Base-by-base conservation (phyloP, 2,888 invertebrate genomes). In the Eretmocerus hayati region DNA sequence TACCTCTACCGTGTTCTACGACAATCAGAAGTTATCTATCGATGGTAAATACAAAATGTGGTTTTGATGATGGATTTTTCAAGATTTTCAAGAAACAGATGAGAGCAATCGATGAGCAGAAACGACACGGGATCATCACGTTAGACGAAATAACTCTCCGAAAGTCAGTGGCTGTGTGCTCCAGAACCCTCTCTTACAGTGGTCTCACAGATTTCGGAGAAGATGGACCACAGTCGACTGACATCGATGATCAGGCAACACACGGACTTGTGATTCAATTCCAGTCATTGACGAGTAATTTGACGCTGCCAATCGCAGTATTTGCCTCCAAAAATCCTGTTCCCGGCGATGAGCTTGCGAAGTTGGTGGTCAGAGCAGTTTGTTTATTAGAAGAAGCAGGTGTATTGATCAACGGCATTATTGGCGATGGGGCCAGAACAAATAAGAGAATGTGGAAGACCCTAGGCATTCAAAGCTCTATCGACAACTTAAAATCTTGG, bases 371-470 rank as follows among this genome's bases (percentile, higher is more conserved):
- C 4, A 23, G 38, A 31, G 46, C 50, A 5, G 46, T 50, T 11
- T 32, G 33, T 9, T 16, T 40, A 36, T n/a, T 46, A 20, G 46
- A 46, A 37, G 41, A 42, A 19, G 46, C 48, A 22, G 48, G 46
- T n/a, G 46, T 35, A 5, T 20, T 22, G 11, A 43, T 53, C 6
- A 38, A 56, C 36, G 55, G 50, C 3, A 41, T 55, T 21, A 44
- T 55, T 19, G 48, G 50, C 30, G 55, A 56, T 20, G 49, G 54
- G 15, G 56, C 50, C 13, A 42, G 41, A 2, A 52, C 46, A 3
- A 54, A 54, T 21, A 32, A 49, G 20, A 54, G 49, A 18, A 53
- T 54, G 52, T 54, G 52, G 54, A 42, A 32, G 15, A 42, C 33
- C 31, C 49, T 54, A n/a, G 52, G 49, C 2, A 41, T 54, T 13